Evolutionary conservation across 2,888 invertebrate species (phyloP).

Genomic region (Leptothorax acervorum): DNA sequence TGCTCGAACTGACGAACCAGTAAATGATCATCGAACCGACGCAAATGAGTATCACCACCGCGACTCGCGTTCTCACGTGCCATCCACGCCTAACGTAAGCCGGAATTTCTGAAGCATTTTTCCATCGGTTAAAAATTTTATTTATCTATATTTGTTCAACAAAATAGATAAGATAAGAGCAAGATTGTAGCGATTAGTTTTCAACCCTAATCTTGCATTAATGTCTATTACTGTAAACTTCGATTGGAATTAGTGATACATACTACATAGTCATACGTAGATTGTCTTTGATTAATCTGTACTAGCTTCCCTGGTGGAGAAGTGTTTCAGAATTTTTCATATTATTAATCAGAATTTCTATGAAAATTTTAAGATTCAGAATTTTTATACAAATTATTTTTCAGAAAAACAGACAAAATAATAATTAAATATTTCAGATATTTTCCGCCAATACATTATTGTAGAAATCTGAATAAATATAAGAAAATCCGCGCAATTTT

Average conservation of each 20-base stretch:
- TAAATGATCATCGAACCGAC: constrained; percentile 73
- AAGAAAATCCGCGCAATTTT: too few species aligned
- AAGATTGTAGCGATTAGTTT: background rate
- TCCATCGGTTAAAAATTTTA: background rate
- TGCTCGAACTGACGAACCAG: constrained; percentile 77
- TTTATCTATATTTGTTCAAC: background rate
- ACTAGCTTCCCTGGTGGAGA: background rate
- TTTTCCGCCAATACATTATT: too few species aligned
- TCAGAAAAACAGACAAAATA: too few species aligned
- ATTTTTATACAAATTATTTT: too few species aligned
- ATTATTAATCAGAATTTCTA: too few species aligned
- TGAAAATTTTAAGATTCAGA: too few species aligned
- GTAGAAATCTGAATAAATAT: too few species aligned
- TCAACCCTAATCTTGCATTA: background rate
- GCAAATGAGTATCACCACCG: constrained; percentile 71
- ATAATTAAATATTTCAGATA: too few species aligned
- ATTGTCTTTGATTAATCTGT: background rate
- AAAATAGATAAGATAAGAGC: background rate
- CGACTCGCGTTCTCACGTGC: constrained; percentile 69
- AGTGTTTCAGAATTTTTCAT: too few species aligned
- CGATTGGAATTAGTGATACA: background rate
- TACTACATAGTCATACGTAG: background rate
- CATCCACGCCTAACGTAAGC: constrained; percentile 75
- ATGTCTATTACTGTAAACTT: background rate
- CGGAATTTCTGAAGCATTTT: constrained; percentile 70